These are phyloP conservation scores for Podarcis siculus DNA, from an alignment of 2,797 vertebrate species.

Conservation along the genomic window DNA sequence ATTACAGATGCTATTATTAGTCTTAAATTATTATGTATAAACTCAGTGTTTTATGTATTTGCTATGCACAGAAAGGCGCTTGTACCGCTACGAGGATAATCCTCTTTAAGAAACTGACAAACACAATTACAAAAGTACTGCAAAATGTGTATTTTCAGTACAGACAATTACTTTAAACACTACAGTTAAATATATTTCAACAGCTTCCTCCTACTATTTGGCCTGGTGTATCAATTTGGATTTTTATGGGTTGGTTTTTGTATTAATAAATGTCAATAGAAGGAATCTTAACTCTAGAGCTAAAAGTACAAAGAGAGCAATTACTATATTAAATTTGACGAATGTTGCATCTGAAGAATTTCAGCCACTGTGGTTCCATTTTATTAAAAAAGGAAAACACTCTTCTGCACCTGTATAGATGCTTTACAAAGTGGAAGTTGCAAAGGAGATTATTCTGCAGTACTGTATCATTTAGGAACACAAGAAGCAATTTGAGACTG, in stretches of 20 bases:
- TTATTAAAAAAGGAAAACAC: background rate
- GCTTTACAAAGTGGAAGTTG: background rate
- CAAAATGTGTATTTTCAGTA: slow-evolving; percentile 63
- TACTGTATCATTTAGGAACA: background rate
- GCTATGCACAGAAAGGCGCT: slow-evolving; percentile 57
- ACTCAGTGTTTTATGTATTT: slow-evolving; percentile 56
- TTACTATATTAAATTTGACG: background rate
- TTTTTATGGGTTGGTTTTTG: slow-evolving; percentile 53
- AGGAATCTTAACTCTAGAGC: slow-evolving; percentile 35
- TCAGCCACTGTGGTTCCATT: background rate
- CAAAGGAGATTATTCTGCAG: background rate
- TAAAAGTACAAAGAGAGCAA: background rate
- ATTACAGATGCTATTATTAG: slow-evolving; percentile 74
- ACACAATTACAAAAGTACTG: slow-evolving; percentile 62
- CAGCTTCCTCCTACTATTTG: slow-evolving; percentile 45
- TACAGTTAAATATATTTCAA: slow-evolving; percentile 51
- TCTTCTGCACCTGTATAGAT: background rate
- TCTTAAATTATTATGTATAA: slow-evolving; percentile 60
- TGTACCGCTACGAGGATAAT: slow-evolving; percentile 61
- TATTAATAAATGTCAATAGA: slow-evolving; percentile 55
- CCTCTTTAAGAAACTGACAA: slow-evolving; percentile 61
- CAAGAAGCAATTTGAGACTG: background rate
- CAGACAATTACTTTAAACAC: slow-evolving; percentile 55
- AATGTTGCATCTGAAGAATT: background rate
- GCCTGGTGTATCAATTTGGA: slow-evolving; percentile 52